Evolutionary conservation across 2,888 invertebrate genomes (phyloP), one percentile per base, ranked within the genome.

Genomic region (Chrysina gloriosa): DNA sequence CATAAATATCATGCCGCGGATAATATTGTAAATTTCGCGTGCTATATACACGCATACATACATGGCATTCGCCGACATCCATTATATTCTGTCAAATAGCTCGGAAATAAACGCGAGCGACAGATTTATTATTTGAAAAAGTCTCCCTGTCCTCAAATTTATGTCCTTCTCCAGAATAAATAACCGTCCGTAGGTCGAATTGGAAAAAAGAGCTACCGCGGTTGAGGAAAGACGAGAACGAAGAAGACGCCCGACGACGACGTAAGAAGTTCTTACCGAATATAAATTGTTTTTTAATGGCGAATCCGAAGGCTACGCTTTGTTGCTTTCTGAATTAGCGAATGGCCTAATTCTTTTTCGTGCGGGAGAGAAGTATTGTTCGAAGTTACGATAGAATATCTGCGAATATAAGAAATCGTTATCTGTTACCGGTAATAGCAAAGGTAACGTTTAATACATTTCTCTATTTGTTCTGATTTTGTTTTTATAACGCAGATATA

Each of bases 81-180:
- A 64, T 64, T 64, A 64, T 64, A 50, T 50, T 50, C 64, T 50
- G 64, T 64, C 64, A 64, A 64, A 64, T 64, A 64, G 50, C 50
- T 64, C 21, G 64, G 64, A 64, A 50, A 64, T 64, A 50, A 64
- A 36, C 50, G 64, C 34, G n/a, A 5, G 21, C 64, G 36, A 50
- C 64, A 34, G 50, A 64, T 64, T 64, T 64, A 64, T 64, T 64
- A 36, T 64, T 50, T 50, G 36, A 19, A 36, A 48, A 23, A 23
- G 34, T 36, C 11, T 42, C 42, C 25, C 14, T 48, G 63, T 34
- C 39, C 56, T 5, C 14, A 25, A 64, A 64, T 64, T 48, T 64
- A 64, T 64, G 2, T 36, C 36, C 25, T 23, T 31, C 48, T 47
- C 34, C 11, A 36, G 36, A 36, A 64, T 36, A 64, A 34, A 64